phyloP scores from a whole-genome alignment of 2,888 invertebrate genomes.

The Anarsia innoxiella region DNA sequence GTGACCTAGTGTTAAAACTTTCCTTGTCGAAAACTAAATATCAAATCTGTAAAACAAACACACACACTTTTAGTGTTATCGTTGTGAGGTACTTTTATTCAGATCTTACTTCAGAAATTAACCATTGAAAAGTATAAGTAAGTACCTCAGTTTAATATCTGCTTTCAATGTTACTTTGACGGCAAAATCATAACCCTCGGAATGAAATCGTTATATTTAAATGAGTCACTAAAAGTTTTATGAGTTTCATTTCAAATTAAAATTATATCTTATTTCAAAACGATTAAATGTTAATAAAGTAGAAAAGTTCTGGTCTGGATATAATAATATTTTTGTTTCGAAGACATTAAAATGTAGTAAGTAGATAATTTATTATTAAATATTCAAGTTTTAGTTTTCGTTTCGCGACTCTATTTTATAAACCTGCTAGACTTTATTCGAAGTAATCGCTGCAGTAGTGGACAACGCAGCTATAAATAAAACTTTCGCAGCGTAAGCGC shows the following conservation, averaged over 20 bases:
- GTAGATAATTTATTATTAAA: conserved; percentile 17
- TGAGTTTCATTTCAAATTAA: conserved; percentile 29
- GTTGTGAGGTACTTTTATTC: no score
- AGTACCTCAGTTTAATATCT: no score
- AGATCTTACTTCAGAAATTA: no score
- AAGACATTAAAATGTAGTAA: background rate
- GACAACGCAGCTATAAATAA: conserved; percentile 60
- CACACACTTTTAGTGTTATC: no score
- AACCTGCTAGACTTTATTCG: conserved; percentile 25
- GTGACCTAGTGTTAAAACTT: no score
- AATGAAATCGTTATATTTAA: conserved; percentile 25
- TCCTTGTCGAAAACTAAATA: no score
- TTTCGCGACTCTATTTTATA: no score
- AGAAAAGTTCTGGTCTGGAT: background rate
- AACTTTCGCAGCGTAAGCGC: conserved; percentile 63
- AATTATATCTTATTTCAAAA: conserved; percentile 8
- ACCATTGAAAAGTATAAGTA: no score
- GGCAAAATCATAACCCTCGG: conserved; percentile 18
- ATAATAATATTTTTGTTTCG: no score
- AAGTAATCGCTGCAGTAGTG: conserved; percentile 43
- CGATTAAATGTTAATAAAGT: conserved; percentile 1
- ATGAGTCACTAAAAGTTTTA: no score
- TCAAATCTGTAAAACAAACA: no score
- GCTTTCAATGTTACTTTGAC: conserved; percentile 40
- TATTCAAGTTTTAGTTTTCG: no score